phyloP scores from a whole-genome alignment of 2,888 invertebrate genomes.

The Drosophila barbarae region DNA sequence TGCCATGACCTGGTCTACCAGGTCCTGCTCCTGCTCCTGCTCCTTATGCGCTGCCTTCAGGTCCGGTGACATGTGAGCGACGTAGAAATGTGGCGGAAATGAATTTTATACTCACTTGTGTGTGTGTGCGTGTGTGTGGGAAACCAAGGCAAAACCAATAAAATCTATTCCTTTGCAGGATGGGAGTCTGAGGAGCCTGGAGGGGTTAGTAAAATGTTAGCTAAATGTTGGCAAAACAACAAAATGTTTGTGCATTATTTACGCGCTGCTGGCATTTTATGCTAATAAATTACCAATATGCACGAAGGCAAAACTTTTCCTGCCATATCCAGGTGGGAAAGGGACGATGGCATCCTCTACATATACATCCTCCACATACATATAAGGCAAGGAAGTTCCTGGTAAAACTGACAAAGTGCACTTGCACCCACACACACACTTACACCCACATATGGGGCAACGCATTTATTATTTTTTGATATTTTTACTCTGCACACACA shows the following conservation, averaged over 20 bases:
- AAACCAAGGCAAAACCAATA: conserved; percentile 48
- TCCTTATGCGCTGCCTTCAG: conserved; percentile 12
- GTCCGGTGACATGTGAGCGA: conserved; percentile 65
- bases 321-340: conserved; percentile 55
- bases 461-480: conserved; percentile 63
- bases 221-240: conserved; percentile 49
- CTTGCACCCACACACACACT: conserved; percentile 30
- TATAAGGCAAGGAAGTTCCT: conserved; percentile 37
- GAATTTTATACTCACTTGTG: conserved; percentile 60
- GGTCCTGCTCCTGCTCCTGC: conserved; percentile 4
- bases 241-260: conserved; percentile 70
- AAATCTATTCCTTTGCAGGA: conserved; percentile 22
- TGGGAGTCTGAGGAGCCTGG: neutral
- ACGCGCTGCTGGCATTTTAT: conserved; percentile 70
- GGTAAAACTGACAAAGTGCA: conserved; percentile 62
- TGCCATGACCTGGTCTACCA: conserved; percentile 22
- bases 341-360: conserved; percentile 26
- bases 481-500: conserved; percentile 46
- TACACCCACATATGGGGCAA: conserved; percentile 20
- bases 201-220: conserved; percentile 22
- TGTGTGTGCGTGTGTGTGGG: neutral
- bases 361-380: conserved; percentile 1
- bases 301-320: conserved; percentile 65
- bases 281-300: conserved; percentile 73
- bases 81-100: conserved; percentile 67